Conservation (phyloP, 1,140 invertebrate species). For the Ceratoteleas bidentatus region DNA sequence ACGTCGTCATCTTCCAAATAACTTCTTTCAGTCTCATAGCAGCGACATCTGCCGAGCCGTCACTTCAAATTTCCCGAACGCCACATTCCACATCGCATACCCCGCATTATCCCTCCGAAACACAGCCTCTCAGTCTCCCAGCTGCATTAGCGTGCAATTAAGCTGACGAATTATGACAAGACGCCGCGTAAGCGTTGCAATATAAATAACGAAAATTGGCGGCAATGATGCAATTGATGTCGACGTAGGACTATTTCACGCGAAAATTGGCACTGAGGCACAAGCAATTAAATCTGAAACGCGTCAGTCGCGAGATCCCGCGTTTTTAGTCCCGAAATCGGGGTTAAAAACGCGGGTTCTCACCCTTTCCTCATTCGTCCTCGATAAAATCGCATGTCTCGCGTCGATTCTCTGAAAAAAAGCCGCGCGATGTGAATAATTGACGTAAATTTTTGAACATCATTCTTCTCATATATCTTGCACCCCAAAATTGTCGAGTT, state of each 20-base stretch:
- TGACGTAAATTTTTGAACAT: too few relatives aligned
- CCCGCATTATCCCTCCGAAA: too few relatives aligned
- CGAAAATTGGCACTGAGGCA: constrained; percentile 27
- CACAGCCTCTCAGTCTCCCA: too few relatives aligned
- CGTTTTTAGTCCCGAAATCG: background rate
- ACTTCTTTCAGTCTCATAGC: too few relatives aligned
- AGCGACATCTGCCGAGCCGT: too few relatives aligned
- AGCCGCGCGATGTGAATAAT: too few relatives aligned
- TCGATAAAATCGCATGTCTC: constrained; percentile 27
- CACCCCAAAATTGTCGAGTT: too few relatives aligned
- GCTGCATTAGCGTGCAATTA: constrained; percentile 19
- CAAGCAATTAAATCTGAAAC: constrained; percentile 37
- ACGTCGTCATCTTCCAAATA: too few relatives aligned
- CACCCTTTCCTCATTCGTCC: background rate
- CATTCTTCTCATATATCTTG: too few relatives aligned
- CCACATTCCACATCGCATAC: too few relatives aligned
- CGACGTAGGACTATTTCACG: constrained; percentile 28
- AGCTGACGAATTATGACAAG: constrained; percentile 36
- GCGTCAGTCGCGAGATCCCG: background rate
- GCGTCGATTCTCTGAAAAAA: constrained; percentile 2
- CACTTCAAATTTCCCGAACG: too few relatives aligned
- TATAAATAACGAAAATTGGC: constrained; percentile 40
- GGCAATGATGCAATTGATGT: constrained; percentile 43
- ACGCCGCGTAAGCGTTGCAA: constrained; percentile 22
- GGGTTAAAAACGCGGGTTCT: background rate